Percentiles rank a stretch among this genome's conserved stretches.
Evolutionary conservation across 2,888 invertebrate species (phyloP).

Genomic region (Panzeria rudis): DNA sequence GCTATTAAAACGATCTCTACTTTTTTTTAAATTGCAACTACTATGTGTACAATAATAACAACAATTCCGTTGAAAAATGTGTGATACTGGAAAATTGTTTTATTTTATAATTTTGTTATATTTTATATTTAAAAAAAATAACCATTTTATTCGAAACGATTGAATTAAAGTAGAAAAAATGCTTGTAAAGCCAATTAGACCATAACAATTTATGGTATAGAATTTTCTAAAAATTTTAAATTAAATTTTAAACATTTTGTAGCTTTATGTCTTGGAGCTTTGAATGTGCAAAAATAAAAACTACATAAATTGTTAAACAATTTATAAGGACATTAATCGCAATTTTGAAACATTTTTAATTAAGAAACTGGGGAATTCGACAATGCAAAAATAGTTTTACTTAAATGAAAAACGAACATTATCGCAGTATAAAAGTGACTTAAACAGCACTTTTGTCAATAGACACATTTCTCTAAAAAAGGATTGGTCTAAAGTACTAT

Average conservation of each 20-base stretch:
- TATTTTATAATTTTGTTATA: slow-evolving; percentile 32
- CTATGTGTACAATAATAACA: slow-evolving; percentile 20
- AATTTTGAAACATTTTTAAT: neutral
- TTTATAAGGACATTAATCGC: neutral
- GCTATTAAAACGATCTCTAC: slow-evolving; percentile 68
- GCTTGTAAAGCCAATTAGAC: slow-evolving; percentile 55
- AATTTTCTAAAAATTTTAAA: slow-evolving; percentile 1
- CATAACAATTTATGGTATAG: slow-evolving; percentile 36
- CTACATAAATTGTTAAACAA: slow-evolving; percentile 9
- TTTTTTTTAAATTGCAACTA: slow-evolving; percentile 45
- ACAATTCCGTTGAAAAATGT: slow-evolving; percentile 43
- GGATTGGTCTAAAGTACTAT: too few species aligned
- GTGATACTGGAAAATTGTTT: slow-evolving; percentile 68
- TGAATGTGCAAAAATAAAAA: neutral
- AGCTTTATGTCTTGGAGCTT: slow-evolving; percentile 8
- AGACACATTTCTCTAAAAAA: too few species aligned
- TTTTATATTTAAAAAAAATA: slow-evolving; percentile 17
- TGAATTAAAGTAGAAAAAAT: slow-evolving; percentile 27
- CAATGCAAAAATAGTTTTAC: neutral
- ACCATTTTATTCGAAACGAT: slow-evolving; percentile 49
- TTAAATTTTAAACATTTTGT: slow-evolving; percentile 13
- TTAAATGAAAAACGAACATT: neutral
- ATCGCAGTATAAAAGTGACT: too few species aligned
- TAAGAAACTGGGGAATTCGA: neutral
- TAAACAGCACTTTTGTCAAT: too few species aligned